Base-by-base conservation (phyloP, 2,888 invertebrate genomes). In the Epistrophe eligans region DNA sequence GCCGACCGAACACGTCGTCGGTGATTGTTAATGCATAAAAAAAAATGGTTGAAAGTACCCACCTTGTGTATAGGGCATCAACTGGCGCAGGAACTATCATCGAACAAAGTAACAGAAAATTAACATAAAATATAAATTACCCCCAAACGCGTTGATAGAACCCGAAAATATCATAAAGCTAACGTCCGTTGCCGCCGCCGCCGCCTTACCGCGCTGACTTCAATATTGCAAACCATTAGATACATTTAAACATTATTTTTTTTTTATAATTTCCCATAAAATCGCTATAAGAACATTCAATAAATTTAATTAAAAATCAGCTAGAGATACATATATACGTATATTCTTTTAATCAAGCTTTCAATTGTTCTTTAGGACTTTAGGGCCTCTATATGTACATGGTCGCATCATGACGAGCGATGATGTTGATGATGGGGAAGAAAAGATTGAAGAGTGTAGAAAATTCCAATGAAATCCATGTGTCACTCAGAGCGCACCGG, bases 21-120 rank as follows among this genome's bases (percentile, higher is more conserved):
- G 74, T 48, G 52, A 73, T 85, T 77, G 81, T 81, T 81, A 77
- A 77, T 85, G 85, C 82, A 85, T 82, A 85, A 85, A 85, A 85
- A 85, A 85, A 85, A 85, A 82, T 82, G 60, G 82, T 72, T 83
- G 52, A 83, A 79, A 87, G 79, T 87, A 82, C 85, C 85, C 85
- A 81, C 74, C 80, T 76, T 71, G 43, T 19, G 17, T 35, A 13
- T 28, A 15, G 28, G 24, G 55, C 55, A 15, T 28, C 24, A 24
- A 55, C 71, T 58, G n/a, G 43, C 38, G 32, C 43, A 45, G 58
- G 32, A 72, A 40, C 28, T 77, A 73, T 74, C 67, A 67, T 72
- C 72, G 55, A 87, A 76, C 58, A 72, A 87, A 83, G 60, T 79
- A 77, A 77, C 81, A 82, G 38, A 15, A 64, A 79, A 85, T 85